Evolutionary conservation across 2,888 invertebrate species (phyloP).

Genomic region (Yponomeuta sedellus): DNA sequence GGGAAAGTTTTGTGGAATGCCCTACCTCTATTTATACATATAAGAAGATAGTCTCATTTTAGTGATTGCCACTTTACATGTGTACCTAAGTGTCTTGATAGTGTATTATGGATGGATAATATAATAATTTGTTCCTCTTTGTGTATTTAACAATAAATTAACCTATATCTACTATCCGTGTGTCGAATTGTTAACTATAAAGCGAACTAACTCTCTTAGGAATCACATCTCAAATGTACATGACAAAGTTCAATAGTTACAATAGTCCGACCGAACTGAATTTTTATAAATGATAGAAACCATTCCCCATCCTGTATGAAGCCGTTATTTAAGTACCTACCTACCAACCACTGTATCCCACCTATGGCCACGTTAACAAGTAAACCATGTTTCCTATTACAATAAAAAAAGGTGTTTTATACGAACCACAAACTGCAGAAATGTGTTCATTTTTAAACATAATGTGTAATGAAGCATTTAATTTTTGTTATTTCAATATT

Average conservation of each 20-base stretch:
- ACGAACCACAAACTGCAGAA: constrained; percentile 11
- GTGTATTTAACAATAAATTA: neutral
- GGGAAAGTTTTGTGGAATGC: constrained; percentile 15
- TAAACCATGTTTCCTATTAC: constrained; percentile 14
- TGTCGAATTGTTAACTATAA: constrained; percentile 12
- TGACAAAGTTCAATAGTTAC: constrained; percentile 10
- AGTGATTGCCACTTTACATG: constrained; percentile 14
- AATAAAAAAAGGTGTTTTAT: constrained; percentile 10
- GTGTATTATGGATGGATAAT: constrained; percentile 10
- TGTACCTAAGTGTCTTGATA: constrained; percentile 16
- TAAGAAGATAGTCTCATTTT: constrained; percentile 9
- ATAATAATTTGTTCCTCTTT: constrained; percentile 11
- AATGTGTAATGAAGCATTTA: constrained; percentile 9
- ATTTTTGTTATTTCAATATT: constrained; percentile 6
- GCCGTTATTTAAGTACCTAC: neutral
- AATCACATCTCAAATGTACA: constrained; percentile 9
- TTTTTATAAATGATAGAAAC: neutral
- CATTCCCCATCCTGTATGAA: neutral
- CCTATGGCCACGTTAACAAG: constrained; percentile 11
- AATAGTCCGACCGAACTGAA: neutral
- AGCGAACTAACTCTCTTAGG: neutral
- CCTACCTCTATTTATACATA: constrained; percentile 14
- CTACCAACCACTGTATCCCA: constrained; percentile 13
- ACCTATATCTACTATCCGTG: neutral
- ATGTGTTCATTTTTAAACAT: constrained; percentile 16